A percentile compares a stretch with the other conserved stretches of the same genome.
Evolutionary conservation across 2,113 vertebrate species (phyloP).

Genomic region (Aythya baeri): DNA sequence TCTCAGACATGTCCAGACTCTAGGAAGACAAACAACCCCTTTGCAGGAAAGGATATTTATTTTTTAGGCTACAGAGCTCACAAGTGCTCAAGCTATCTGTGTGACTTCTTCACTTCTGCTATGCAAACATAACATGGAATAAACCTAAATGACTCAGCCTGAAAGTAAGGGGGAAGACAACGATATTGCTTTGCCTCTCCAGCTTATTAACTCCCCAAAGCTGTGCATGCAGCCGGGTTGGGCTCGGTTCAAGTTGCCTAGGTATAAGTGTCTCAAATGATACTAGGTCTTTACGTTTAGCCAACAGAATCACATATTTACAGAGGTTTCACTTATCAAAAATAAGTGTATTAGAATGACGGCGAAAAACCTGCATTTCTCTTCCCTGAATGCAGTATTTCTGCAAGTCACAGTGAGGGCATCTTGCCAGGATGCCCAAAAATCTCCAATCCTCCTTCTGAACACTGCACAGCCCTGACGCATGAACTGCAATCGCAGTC

Average conservation of each 20-base stretch:
- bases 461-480: neutral
- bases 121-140: neutral
- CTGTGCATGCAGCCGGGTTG: neutral
- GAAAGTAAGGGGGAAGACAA: neutral
- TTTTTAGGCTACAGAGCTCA: neutral
- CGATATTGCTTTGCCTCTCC: neutral
- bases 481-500: neutral
- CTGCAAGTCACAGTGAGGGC: conserved; percentile 15
- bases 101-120: neutral
- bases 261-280: neutral
- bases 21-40: neutral
- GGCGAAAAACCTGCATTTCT: neutral
- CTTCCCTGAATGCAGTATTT: neutral
- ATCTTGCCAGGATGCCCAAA: conserved; percentile 1
- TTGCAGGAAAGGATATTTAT: neutral
- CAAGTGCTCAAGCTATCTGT: neutral
- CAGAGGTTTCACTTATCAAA: neutral
- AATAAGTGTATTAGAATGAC: neutral
- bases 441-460: neutral
- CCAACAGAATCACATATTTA: conserved; percentile 2
- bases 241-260: neutral
- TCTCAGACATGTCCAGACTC: neutral
- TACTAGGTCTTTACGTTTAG: neutral
- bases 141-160: neutral
- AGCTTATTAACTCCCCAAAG: neutral